Base-by-base conservation (phyloP, 1,140 invertebrate genomes). In the Cydia pomonella region DNA sequence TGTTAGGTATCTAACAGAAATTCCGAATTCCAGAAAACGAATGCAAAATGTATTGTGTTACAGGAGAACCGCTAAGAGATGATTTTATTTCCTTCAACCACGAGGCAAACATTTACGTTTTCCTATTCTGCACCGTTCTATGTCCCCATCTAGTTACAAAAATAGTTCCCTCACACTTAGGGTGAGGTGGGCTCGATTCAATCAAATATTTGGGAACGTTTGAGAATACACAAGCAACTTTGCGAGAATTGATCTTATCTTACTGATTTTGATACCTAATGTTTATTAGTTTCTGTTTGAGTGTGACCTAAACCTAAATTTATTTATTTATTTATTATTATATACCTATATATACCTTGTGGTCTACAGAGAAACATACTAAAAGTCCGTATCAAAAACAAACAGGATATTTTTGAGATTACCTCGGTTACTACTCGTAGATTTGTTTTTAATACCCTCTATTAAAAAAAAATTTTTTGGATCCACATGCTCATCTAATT, bases 81-180 rank as follows among this genome's bases (percentile, higher is more conserved):
- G 63, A 66, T 66, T 66, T 66, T 29, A 66, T 66, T 66, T 66
- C 27, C 63, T 25, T 13, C 3, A 66, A 25, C 63, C 63, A 12
- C 25, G 59, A 25, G n/a, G 62, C 9, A 25, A 66, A 63, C 13
- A 50, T 50, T 66, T 18, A n/a, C 63, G 63, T 66, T 66, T 29
- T 25, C 63, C 27, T 66, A 29, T 66, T 33, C 25, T 29, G 13
- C 25, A 10, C 63, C 63, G 13, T n/a, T 66, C 27, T 25, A 79
- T 86, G 81, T 85, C 82, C 78, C 79, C 41, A 64, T 75, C 78
- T 80, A 77, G 77, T 84, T 81, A 82, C 82, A 77, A 85, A 88
- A 90, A 89, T 87, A 87, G 82, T 84, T 85, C 73, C 79, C 85
- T 86, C 79, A 82, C 85, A 85, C 84, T 88, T 87, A 82, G 84